phyloP scores from a whole-genome alignment of 2,113 vertebrate genomes.

The Conger conger region DNA sequence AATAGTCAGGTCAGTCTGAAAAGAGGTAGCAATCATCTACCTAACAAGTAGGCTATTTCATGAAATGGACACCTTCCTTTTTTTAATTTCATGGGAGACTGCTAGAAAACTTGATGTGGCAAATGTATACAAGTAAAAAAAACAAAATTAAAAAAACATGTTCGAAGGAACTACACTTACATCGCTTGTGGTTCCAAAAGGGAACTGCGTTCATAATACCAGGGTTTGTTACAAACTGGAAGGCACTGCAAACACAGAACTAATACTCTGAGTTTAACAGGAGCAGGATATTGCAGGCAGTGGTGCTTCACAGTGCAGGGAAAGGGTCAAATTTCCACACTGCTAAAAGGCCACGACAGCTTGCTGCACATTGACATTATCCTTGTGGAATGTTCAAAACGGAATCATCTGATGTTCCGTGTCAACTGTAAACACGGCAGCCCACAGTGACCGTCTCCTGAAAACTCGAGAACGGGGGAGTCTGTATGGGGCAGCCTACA shows the following conservation, averaged over 20 bases:
- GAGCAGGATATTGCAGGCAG: background rate
- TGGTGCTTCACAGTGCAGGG: background rate
- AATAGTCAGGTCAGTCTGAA: background rate
- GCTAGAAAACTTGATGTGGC: background rate
- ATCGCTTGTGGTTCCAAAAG: too few species aligned
- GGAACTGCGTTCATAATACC: too few species aligned
- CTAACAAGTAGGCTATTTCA: too few species aligned
- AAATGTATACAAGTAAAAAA: background rate
- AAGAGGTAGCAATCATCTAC: background rate
- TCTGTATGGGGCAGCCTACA: background rate
- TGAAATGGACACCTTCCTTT: background rate
- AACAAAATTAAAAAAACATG: background rate
- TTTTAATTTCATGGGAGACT: background rate
- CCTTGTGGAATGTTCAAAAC: background rate
- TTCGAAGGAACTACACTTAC: too few species aligned
- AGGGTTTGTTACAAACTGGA: too few species aligned
- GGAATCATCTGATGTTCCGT: background rate
- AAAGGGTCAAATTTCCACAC: background rate
- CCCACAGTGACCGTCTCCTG: too few species aligned
- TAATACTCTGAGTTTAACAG: background rate
- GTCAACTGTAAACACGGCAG: background rate
- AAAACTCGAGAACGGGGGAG: background rate
- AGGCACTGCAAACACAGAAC: background rate
- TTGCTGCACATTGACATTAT: background rate
- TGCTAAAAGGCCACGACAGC: background rate